Conservation (phyloP, 2,113 vertebrate genomes). For the Eleginops maclovinus region DNA sequence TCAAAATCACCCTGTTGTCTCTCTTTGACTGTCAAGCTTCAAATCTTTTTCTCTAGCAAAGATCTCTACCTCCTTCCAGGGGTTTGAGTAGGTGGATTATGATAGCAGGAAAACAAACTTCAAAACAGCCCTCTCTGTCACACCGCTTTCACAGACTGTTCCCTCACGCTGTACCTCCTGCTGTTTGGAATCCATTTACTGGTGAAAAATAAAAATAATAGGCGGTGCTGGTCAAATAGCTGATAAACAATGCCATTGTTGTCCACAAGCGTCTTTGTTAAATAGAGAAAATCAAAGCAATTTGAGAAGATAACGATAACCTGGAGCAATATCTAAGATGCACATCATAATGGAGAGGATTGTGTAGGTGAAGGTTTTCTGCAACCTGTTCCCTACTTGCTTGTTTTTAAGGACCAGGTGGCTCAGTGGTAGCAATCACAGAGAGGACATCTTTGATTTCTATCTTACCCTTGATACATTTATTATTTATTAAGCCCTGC, state of each 20-base stretch:
- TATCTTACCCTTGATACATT: background rate
- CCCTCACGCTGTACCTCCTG: slow-evolving; percentile 43
- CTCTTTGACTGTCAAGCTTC: slow-evolving; percentile 58
- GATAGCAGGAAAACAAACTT: slow-evolving; percentile 76
- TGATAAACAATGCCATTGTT: slow-evolving; percentile 29
- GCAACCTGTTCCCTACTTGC: background rate
- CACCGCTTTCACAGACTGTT: slow-evolving; percentile 38
- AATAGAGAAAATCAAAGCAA: slow-evolving; percentile 15
- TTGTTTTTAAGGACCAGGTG: background rate
- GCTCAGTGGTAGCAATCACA: background rate
- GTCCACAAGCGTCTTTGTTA: slow-evolving; percentile 7
- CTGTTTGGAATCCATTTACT: slow-evolving; percentile 57
- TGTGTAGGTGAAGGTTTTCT: background rate
- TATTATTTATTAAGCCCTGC: too few relatives aligned
- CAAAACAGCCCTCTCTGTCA: slow-evolving; percentile 67
- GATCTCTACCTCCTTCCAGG: slow-evolving; percentile 45
- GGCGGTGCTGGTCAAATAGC: slow-evolving; percentile 25
- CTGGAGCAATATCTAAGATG: slow-evolving; percentile 6
- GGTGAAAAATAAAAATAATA: slow-evolving; percentile 2
- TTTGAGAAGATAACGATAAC: slow-evolving; percentile 8
- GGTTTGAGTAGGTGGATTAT: slow-evolving; percentile 71
- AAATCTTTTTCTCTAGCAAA: slow-evolving; percentile 54
- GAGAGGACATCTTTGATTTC: background rate
- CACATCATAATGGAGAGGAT: slow-evolving; percentile 16
- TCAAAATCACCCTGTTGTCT: slow-evolving; percentile 8